phyloP scores from a whole-genome alignment of 2,113 vertebrate species.

The Ictidomys tridecemlineatus region DNA sequence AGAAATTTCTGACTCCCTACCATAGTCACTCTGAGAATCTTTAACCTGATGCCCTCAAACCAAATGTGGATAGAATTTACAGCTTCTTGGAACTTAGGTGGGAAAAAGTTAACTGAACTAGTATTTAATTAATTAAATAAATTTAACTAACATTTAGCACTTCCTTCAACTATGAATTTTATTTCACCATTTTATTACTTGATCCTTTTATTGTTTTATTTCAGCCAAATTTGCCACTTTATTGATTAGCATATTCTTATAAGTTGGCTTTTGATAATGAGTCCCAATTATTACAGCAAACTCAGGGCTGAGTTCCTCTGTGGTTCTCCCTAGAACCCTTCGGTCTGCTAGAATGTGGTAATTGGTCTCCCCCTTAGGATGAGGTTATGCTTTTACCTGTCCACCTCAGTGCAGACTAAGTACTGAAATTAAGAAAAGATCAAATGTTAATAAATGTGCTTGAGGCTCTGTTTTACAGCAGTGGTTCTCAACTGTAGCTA shows the following conservation, averaged over 20 bases:
- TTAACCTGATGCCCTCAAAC: not conserved
- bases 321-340: not conserved
- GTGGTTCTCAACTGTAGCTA: not conserved
- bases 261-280: not conserved
- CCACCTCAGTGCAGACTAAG: not conserved
- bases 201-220: not conserved
- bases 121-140: not conserved
- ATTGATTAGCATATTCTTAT: constrained; percentile 19
- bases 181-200: not conserved
- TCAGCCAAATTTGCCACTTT: not conserved
- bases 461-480: not conserved
- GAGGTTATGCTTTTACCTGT: not conserved
- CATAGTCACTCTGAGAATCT: not conserved
- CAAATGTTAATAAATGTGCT: not conserved
- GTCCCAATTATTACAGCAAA: not conserved
- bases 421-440: not conserved
- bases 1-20: not conserved
- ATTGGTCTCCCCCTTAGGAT: not conserved
- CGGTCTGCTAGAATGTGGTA: not conserved
- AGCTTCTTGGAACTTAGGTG: not conserved
- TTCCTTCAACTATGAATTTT: not conserved
- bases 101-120: not conserved
- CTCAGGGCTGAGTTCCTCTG: not conserved
- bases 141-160: not conserved
- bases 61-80: not conserved